Evolutionary conservation across 23 tunicate species (phyloP), one percentile per base, ranked within the genome.

Genomic region (Botrylloides violaceus): DNA sequence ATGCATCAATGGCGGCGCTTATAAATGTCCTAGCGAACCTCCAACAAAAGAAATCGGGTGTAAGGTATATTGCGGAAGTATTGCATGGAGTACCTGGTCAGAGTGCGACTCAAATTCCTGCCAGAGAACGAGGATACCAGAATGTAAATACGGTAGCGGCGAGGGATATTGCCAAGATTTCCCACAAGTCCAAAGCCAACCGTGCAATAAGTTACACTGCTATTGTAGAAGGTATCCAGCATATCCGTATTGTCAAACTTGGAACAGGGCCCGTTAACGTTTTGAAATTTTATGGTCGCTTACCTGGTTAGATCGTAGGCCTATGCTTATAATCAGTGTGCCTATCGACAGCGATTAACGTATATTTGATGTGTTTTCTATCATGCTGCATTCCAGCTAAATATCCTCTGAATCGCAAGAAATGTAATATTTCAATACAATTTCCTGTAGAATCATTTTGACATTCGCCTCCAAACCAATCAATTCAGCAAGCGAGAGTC

Each of bases 1-100:
- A 23, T 90, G 97, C 37, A 49, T 61, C 18, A 78, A 83, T 66
- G 80, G 75, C 32, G 72, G 68, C 49, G 55, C 27, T 33, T 63
- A 63, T 33, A 33, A 33, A 63, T 63, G 70, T 34, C 70, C 70
- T 4, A 31, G 29, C 19, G 36, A 63, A 31, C 4, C 4, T 28
- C 70, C 70, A 29, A 28, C 29, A 18, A 61, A 24, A 3, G 80
- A 71, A 3, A 49, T 33, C 12, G 53, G 81, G 29, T 90, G 97
- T 38, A 63, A 34, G 29, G 34, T 34, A 19, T 63, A 29, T 9
- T 63, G 70, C 36, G 70, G 70, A 12, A 28, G 29, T 25, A 28
- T 63, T 3, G 12, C 9, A 3, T 63, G 70, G 70, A 31, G 70
- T 31, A 34, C 32, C 3, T 63, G 70, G 70, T 63, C 70, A 27